Conservation (phyloP, 2,888 invertebrate genomes). For the Bursaphelenchus okinawaensis region DNA sequence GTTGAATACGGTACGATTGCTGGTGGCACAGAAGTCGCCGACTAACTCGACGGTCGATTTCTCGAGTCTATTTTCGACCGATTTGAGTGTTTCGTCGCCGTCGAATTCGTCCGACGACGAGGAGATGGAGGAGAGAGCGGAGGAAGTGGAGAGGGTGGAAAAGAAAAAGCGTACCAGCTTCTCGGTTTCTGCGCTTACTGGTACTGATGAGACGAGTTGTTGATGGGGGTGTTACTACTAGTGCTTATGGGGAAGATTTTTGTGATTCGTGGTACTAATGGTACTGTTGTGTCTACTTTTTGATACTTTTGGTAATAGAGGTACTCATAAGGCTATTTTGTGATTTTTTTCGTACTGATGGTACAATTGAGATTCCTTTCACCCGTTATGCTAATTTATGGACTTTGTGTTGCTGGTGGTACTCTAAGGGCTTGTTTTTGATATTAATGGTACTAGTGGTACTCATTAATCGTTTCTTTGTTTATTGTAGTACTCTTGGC, state of each 20-base stretch:
- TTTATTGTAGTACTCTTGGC: too few relatives aligned
- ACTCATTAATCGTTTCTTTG: too few relatives aligned
- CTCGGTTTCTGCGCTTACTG: slow-evolving; percentile 8
- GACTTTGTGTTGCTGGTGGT: too few relatives aligned
- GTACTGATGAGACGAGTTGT: not conserved
- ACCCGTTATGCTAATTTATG: too few relatives aligned
- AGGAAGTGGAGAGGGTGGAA: not conserved
- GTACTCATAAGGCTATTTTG: too few relatives aligned
- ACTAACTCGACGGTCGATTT: not conserved
- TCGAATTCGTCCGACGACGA: not conserved
- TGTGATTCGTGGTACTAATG: too few relatives aligned
- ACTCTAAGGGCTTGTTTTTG: too few relatives aligned
- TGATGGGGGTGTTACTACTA: not conserved
- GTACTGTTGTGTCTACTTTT: not conserved
- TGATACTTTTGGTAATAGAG: not conserved
- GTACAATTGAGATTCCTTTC: too few relatives aligned
- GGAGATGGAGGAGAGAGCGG: not conserved
- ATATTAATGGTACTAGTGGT: too few relatives aligned
- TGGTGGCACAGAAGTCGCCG: not conserved
- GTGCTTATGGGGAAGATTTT: too few relatives aligned
- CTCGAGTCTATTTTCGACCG: not conserved
- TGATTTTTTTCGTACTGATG: too few relatives aligned
- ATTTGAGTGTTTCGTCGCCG: not conserved
- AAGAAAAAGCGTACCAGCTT: not conserved
- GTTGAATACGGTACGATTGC: slow-evolving; percentile 12